Conservation (phyloP, 92 coral and sea anemone species). For the Porites lobata region DNA sequence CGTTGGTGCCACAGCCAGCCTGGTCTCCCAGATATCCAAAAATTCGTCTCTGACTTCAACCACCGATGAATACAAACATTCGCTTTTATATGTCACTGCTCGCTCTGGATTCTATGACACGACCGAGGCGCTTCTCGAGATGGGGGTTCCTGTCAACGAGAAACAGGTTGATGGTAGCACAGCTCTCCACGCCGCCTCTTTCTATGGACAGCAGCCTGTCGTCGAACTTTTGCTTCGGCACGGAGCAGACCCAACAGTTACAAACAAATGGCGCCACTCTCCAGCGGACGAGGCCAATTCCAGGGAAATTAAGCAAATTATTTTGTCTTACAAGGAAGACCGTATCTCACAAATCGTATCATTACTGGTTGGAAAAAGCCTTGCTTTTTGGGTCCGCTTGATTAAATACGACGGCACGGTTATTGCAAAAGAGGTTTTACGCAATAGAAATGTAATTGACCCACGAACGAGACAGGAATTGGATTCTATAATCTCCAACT, state of each 20-base stretch:
- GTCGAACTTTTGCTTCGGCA: slow-evolving; percentile 61
- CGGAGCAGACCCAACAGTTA: slow-evolving; percentile 66
- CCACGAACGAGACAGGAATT: slow-evolving; percentile 41
- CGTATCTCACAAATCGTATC: slow-evolving; percentile 44
- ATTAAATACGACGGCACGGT: slow-evolving; percentile 39
- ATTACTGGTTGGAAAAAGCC: slow-evolving; percentile 24
- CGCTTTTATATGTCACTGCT: slow-evolving; percentile 63
- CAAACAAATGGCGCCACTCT: slow-evolving; percentile 47
- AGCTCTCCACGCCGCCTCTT: slow-evolving; percentile 78
- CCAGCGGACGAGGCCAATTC: slow-evolving; percentile 49
- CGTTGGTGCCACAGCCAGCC: slow-evolving; percentile 58
- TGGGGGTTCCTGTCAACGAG: slow-evolving; percentile 59
- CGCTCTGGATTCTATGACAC: slow-evolving; percentile 76
- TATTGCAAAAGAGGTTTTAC: slow-evolving; percentile 64
- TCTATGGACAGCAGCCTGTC: slow-evolving; percentile 56
- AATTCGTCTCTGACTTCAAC: not conserved
- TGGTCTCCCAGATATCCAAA: slow-evolving; percentile 20
- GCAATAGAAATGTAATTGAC: slow-evolving; percentile 53
- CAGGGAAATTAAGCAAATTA: slow-evolving; percentile 18
- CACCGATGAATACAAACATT: slow-evolving; percentile 59
- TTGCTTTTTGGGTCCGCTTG: slow-evolving; percentile 39
- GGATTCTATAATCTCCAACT: slow-evolving; percentile 35
- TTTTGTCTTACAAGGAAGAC: slow-evolving; percentile 57
- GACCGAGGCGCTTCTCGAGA: slow-evolving; percentile 48
- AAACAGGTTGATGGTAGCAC: slow-evolving; percentile 69